Evolutionary conservation across 2,113 vertebrate genomes (phyloP), one percentile per base, ranked within the genome.

Genomic region (Eira barbara): DNA sequence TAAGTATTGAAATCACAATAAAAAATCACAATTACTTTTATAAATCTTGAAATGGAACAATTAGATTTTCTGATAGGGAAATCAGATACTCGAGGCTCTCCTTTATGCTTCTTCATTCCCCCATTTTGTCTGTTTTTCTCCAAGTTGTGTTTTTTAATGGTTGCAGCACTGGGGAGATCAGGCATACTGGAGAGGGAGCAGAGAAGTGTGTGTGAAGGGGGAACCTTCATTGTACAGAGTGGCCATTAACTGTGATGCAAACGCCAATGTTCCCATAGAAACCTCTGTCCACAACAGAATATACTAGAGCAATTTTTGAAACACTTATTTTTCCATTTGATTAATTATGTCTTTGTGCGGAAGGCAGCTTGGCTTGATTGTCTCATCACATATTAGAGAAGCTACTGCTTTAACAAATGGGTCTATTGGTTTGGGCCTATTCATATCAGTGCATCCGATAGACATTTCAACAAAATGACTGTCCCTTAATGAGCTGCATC

Each of bases 291-390:
- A 99, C 99, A 99, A 99, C 99, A 99, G 98, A 99, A 99, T 99
- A 99, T 99, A 99, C 99, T 99, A 99, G 99, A 99, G 98, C 99
- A 99, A 99, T 99, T 99, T 99, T 99, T 99, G 98, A 99, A 99
- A 98, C 99, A 99, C 3, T 52, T 52, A 52, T 99, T 99, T 99
- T 99, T 99, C 99, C 99, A 99, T 99, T 99, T 99, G 99, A 99
- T 99, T 99, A 99, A 99, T 99, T 99, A 99, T 99, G 99, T 99
- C 99, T 99, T 99, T 99, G 99, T 99, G 99, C 98, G 98, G 98
- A 99, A 99, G 99, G 99, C 97, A 71, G 98, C 98, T 99, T 99
- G 99, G 99, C 99, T 99, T 98, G 99, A 99, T 99, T 99, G 99
- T 99, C 99, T 99, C 99, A 98, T 99, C 99, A 98, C 98, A 99